Evolutionary conservation across 2,113 vertebrate species (phyloP), one percentile per base, ranked within the genome.

Genomic region (Grus americana): DNA sequence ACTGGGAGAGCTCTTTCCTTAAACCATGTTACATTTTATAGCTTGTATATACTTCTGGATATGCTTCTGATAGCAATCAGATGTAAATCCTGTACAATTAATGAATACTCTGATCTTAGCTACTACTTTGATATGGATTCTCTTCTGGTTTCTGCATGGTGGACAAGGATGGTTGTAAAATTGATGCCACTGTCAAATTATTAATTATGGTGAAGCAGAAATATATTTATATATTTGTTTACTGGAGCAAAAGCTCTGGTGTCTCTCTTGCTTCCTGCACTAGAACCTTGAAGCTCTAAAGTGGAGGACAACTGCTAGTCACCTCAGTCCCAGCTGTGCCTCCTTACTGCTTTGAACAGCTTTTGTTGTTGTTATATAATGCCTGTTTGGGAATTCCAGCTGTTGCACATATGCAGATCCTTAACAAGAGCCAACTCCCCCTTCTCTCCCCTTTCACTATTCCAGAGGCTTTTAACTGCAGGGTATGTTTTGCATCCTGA

Each of bases 361-460:
- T 86, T 88, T 87, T 83, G 13, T 89, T 95, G n/a, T 89, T 90
- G 2, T 82, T 93, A 34, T 78, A 71, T 80, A 93, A 88, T 79
- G 79, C 34, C 47, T 95, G 68, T 91, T 94, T 92, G 61, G 34
- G 44, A 92, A 93, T 96, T 95, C 72, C 93, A 96, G 93, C 90
- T 95, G 86, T 74, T 92, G 52, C 38, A 84, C 75, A 88, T 21
- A 90, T 92, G 85, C 30, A 84, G 75, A 54, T 74, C 63, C 63
- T 88, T 80, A 93, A 62, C 20, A 79, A 90, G 74, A 92, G 82
- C 68, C 63, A 74, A 3, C 15, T 80, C 32, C 19, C 65, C 27
- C 13, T 44, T 15, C 12, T 30, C 23, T 54, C 27, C 10, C 24
- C 36, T 92, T 87, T 86, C 36, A 34, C 29, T 86, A 11, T 90